Base-by-base conservation (phyloP, 1,140 invertebrate species). In the Tribolium madens region DNA sequence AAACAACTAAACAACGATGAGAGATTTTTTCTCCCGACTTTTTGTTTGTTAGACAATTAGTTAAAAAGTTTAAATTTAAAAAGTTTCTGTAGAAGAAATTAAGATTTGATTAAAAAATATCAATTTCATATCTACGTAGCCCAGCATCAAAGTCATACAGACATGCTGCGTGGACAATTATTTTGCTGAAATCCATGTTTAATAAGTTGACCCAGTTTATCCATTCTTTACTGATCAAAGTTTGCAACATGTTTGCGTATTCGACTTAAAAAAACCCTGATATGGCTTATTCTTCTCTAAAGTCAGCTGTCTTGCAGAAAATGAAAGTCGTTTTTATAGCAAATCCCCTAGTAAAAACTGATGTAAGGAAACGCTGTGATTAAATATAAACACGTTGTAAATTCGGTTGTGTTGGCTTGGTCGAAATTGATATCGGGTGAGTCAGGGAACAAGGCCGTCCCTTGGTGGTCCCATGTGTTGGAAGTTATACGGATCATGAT, bases 401-500 rank as follows among this genome's bases (percentile, higher is more conserved):
- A 42, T 42, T 42, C 36, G 36, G 36, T 42, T 42, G 9, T 42
- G 4, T 60, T 17, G 17, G 68, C 68, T 12, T 18, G n/a, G 9
- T 10, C 42, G 26, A 71, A 13, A 12, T 31, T 31, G 50, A 21
- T 72, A 73, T 77, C 47, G 53, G 13, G 71, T 77, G 76, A 77
- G 76, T 77, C 76, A 77, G 68, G 73, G 33, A 48, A 50, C 15
- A 10, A 26, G n/a, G n/a, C n/a, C 9, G 57, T 64, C 57, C 57
- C 57, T 64, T 33, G 70, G 74, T 73, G 77, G 77, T 70, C 77
- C 69, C 77, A 78, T 78, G 77, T 78, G 77, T 72, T 78, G 53
- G 46, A 53, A 76, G 36, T 73, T 68, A 68, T 26, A 72, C 13
- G 70, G 73, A 69, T 77, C 73, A 73, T 78, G 77, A 76, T 76